A percentile compares a stretch with the other conserved stretches of the same genome.
These are phyloP conservation scores for Apamea anceps DNA, from an alignment of 2,888 invertebrate species.

Conservation along the genomic window DNA sequence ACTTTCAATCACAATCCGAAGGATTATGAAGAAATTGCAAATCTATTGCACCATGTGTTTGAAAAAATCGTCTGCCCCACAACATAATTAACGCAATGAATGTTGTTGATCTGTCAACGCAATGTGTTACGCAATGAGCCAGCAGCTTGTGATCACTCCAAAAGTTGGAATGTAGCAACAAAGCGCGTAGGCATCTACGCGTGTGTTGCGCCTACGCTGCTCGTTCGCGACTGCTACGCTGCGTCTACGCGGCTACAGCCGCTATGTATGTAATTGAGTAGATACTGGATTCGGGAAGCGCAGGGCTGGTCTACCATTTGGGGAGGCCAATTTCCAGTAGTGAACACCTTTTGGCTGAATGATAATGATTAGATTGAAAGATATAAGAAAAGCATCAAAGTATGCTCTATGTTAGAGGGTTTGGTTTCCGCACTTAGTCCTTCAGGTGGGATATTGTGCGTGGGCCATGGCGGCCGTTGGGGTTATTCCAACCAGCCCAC, in stretches of 20 bases:
- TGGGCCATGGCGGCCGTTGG: too few species aligned
- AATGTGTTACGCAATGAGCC: too few species aligned
- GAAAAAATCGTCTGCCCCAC: not conserved
- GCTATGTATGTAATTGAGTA: not conserved
- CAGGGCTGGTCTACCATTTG: not conserved
- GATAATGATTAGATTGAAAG: not conserved
- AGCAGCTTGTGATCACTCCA: not conserved
- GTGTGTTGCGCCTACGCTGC: not conserved
- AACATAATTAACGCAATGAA: not conserved
- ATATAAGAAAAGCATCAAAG: not conserved
- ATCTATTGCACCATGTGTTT: not conserved
- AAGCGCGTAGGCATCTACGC: not conserved
- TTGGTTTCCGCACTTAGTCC: too few species aligned
- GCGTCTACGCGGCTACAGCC: not conserved
- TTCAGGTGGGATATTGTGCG: too few species aligned
- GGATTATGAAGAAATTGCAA: not conserved
- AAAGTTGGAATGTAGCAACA: not conserved
- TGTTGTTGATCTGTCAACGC: not conserved
- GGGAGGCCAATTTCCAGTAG: not conserved
- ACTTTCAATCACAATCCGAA: too few species aligned
- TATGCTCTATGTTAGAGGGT: not conserved
- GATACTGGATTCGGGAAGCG: not conserved
- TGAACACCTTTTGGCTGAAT: not conserved
- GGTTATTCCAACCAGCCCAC: too few species aligned
- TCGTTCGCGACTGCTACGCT: not conserved